Conservation (phyloP, 1,140 invertebrate species). For the Drosophila hydei region DNA sequence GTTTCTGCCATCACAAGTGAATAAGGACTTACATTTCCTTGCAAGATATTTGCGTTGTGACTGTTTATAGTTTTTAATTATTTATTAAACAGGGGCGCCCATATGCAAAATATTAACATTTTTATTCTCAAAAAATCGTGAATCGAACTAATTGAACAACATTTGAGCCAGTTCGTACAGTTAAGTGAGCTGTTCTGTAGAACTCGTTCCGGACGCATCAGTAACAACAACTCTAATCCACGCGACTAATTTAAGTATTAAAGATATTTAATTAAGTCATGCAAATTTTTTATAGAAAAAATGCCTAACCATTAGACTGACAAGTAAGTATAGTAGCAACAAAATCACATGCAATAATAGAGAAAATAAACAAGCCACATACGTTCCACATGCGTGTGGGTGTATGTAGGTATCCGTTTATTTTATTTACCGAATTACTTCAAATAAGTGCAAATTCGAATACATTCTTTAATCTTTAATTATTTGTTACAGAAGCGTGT, state of each 20-base stretch:
- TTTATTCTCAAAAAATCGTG: not conserved
- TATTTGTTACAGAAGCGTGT: no score
- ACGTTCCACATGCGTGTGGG: constrained; percentile 17
- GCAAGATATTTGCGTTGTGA: no score
- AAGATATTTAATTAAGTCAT: constrained; percentile 3
- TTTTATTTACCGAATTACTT: constrained; percentile 10
- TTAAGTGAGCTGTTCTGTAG: not conserved
- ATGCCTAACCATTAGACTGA: constrained; percentile 16
- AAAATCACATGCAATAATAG: not conserved
- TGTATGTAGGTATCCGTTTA: constrained; percentile 10
- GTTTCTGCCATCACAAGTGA: not conserved
- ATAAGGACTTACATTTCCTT: no score
- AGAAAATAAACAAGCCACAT: not conserved
- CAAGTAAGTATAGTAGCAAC: constrained; percentile 15
- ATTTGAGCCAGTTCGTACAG: not conserved
- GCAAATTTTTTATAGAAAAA: constrained; percentile 8
- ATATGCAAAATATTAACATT: not conserved
- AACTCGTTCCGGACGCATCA: constrained; percentile 13
- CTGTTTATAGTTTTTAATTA: not conserved
- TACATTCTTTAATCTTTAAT: no score
- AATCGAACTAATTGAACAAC: constrained; percentile 8
- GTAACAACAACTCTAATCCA: constrained; percentile 15
- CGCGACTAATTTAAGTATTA: constrained; percentile 20
- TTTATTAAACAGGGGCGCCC: not conserved
- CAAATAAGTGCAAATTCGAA: not conserved